Base-by-base conservation (phyloP, 2,888 invertebrate genomes). In the Megalurothrips usitatus region DNA sequence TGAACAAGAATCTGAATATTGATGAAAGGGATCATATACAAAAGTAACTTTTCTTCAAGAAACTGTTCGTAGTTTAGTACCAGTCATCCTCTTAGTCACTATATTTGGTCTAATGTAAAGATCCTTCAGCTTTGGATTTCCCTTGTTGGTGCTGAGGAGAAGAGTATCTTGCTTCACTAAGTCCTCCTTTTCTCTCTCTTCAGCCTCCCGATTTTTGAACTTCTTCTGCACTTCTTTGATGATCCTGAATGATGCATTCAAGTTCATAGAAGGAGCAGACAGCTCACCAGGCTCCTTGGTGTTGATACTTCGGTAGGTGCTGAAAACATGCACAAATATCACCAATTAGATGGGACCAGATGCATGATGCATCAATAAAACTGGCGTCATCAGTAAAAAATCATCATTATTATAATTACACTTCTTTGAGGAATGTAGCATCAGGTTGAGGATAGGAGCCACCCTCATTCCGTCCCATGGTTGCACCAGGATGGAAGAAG, bases 221-320 rank as follows among this genome's bases (percentile, higher is more conserved):
- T 96, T 96, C 88, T 99, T 98, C 89, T 99, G 99, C 49, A 98
- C 96, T 89, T 99, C 99, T 88, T 99, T 99, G 85, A 99, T 99
- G 81, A 99, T 90, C 84, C 99, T 92, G 89, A 98, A 98, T 48
- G 98, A 98, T 14, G 96, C 98, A 87, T 96, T 98, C 79, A 99
- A 89, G 88, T 99, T 99, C 19, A 96, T 92, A 0, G 98, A 98
- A 0, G 99, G 97, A 0, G 99, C 95, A 3, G 94, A 93, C 83
- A 95, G 90, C 88, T 97, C 97, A 47, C 99, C 99, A 0, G 98
- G 98, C 86, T 98, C 98, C 88, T 99, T 99, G 78, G 95, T 94
- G 88, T 99, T 99, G 85, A 96, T 96, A 88, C 97, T 97, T 85
- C 99, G 93, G 88, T 98, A 99, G 75, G 99, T 99, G 81, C 94